Conservation (phyloP, 1,140 invertebrate species). For the Homarus americanus region DNA sequence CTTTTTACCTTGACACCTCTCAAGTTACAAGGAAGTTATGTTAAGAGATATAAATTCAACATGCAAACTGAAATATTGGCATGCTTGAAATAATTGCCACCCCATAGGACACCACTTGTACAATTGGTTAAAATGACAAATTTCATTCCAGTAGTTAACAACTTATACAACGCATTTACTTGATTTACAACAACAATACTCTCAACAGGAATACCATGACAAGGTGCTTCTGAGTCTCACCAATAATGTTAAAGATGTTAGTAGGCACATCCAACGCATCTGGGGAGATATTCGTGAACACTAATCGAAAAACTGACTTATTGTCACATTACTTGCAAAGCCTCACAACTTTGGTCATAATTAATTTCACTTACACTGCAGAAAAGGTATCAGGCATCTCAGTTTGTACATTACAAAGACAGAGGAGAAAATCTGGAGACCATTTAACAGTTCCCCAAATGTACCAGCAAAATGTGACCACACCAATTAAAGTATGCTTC, state of each 20-base stretch:
- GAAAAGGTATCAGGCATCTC: background rate
- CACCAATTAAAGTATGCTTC: background rate
- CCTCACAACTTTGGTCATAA: background rate
- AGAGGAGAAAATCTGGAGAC: background rate
- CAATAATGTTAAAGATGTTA: background rate
- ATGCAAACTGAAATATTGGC: background rate
- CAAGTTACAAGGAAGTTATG: background rate
- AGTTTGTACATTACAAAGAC: background rate
- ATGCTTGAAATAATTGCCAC: background rate
- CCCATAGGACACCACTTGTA: background rate
- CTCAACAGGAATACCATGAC: background rate
- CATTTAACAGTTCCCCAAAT: background rate
- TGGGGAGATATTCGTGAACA: background rate
- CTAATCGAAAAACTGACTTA: background rate
- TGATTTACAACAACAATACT: background rate
- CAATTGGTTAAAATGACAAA: background rate
- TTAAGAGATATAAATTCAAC: background rate
- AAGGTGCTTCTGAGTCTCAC: background rate
- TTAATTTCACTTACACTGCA: background rate
- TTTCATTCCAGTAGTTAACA: background rate
- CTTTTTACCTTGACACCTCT: background rate
- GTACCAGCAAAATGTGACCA: background rate
- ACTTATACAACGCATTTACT: background rate
- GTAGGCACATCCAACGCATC: background rate
- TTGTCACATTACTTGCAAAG: conserved; percentile 5